Evolutionary conservation across 1,140 invertebrate genomes (phyloP).

Genomic region (Reticulitermes speratus): DNA sequence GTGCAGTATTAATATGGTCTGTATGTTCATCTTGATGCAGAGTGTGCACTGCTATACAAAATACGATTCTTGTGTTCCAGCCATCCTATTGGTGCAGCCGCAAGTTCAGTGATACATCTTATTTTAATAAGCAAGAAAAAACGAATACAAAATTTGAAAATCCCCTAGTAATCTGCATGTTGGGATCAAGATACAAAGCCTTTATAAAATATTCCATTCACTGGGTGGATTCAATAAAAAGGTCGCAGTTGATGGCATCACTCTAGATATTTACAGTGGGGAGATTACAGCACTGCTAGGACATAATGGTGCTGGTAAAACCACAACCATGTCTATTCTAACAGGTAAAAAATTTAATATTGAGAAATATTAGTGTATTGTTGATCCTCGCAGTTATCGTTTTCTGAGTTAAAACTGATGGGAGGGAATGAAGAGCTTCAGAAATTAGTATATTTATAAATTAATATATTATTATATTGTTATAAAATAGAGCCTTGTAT

Average conservation of each 20-base stretch:
- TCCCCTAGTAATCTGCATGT: conserved; percentile 34
- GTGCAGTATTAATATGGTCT: too few species aligned
- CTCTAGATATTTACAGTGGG: conserved; percentile 62
- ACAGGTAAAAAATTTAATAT: conserved; percentile 49
- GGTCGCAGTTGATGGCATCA: conserved; percentile 60
- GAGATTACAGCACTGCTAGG: conserved; percentile 76
- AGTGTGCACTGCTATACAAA: too few species aligned
- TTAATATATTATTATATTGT: too few species aligned
- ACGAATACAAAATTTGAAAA: conserved; percentile 40
- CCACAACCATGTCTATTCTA: conserved; percentile 72
- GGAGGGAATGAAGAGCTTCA: too few species aligned
- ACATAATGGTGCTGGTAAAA: conserved; percentile 83
- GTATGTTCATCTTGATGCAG: too few species aligned
- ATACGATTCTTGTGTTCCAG: not conserved
- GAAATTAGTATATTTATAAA: too few species aligned
- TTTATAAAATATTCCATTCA: conserved; percentile 40
- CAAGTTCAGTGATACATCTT: not conserved
- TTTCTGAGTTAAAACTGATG: too few species aligned
- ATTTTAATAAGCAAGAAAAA: not conserved
- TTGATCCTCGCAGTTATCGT: too few species aligned
- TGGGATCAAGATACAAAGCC: conserved; percentile 40
- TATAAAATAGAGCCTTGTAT: too few species aligned
- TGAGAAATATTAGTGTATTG: too few species aligned
- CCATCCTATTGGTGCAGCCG: conserved; percentile 16
- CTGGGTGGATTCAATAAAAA: conserved; percentile 40